Percentiles rank a stretch among this genome's conserved stretches.
Conservation (phyloP, 2,797 vertebrate species). For the Dryobates pubescens region DNA sequence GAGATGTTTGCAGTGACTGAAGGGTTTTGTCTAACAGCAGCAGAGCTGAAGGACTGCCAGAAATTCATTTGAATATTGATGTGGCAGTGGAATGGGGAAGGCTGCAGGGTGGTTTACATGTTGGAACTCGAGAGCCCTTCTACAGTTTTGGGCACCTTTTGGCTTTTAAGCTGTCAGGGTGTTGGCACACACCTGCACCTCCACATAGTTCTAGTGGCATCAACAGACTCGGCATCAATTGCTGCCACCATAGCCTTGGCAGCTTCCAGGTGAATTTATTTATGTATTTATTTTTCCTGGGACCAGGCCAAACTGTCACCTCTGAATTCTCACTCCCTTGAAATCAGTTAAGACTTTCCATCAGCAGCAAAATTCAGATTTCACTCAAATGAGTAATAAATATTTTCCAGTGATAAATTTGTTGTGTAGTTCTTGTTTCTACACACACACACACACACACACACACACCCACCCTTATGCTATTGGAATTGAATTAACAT, state of each 20-base stretch:
- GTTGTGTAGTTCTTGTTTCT: background rate
- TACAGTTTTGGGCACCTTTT: background rate
- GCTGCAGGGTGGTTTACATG: background rate
- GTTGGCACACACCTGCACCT: background rate
- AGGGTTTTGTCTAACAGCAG: background rate
- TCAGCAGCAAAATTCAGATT: background rate
- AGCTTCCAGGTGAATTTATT: background rate
- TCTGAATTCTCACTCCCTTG: background rate
- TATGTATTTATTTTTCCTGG: background rate
- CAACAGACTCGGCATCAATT: background rate
- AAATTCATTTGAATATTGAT: background rate
- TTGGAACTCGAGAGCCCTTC: background rate
- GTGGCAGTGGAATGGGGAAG: background rate
- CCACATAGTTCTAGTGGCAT: background rate
- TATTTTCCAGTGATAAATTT: conserved; percentile 23
- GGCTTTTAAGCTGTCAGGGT: background rate
- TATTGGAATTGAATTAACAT: conserved; percentile 4
- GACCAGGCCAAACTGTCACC: background rate
- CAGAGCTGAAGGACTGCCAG: background rate
- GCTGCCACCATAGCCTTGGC: background rate
- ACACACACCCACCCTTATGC: no score
- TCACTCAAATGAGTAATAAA: background rate
- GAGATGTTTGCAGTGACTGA: background rate
- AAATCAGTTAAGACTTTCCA: background rate
- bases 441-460: no score